Percentiles rank a stretch among this genome's conserved stretches.
These are phyloP conservation scores for Aplysina aerophoba DNA, from an alignment of 37 sponge, comb jelly and placozoan genomes.

Conservation along the genomic window DNA sequence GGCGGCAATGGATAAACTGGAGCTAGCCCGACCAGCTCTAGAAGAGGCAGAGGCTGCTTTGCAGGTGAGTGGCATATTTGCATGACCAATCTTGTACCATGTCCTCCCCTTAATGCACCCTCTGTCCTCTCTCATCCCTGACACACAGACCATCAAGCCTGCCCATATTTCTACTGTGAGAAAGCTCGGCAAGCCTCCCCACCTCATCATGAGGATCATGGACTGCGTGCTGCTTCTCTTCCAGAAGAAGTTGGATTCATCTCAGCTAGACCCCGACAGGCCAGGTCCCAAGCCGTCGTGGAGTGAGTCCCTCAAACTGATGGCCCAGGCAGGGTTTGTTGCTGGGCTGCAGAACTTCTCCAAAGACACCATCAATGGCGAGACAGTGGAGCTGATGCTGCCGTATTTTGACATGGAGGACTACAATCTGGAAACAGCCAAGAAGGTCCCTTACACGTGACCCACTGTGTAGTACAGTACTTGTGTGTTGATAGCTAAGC, in stretches of 20 bases:
- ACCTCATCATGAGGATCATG: slow-evolving; percentile 99
- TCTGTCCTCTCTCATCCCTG: not conserved
- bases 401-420: slow-evolving; percentile 98
- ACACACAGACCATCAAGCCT: slow-evolving; percentile 88
- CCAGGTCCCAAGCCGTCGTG: slow-evolving; percentile 92
- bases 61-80: slow-evolving; percentile 23
- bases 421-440: slow-evolving; percentile 92
- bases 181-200: slow-evolving; percentile 97
- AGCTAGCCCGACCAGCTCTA: slow-evolving; percentile 92
- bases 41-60: slow-evolving; percentile 97
- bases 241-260: slow-evolving; percentile 58
- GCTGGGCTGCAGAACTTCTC: slow-evolving; percentile 85
- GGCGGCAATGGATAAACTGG: slow-evolving; percentile 91
- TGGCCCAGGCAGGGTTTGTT: slow-evolving; percentile 93
- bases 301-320: slow-evolving; percentile 96
- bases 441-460: slow-evolving; percentile 39
- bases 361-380: slow-evolving; percentile 98
- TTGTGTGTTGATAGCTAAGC: too few species aligned
- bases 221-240: slow-evolving; percentile 97
- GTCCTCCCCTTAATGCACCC: not conserved
- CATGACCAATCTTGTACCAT: not conserved
- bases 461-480: too few species aligned
- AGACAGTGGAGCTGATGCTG: slow-evolving; percentile 94
- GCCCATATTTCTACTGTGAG: slow-evolving; percentile 96
- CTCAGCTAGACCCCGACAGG: slow-evolving; percentile 77